These are phyloP conservation scores for Hylomyscus alleni DNA, from an alignment of 2,797 vertebrate species.

Conservation along the genomic window DNA sequence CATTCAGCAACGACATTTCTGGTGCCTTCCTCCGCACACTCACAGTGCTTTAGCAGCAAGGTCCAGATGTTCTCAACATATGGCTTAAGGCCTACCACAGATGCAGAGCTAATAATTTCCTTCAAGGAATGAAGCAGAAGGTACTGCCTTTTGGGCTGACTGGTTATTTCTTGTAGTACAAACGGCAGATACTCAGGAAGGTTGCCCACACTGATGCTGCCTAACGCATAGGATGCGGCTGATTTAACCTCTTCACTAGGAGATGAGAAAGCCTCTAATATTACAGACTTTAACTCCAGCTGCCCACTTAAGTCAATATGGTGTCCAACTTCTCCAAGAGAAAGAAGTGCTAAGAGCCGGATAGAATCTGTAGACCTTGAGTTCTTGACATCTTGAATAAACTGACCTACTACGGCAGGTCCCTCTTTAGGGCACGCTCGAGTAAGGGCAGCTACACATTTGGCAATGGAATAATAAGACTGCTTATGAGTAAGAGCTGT, in stretches of 20 bases:
- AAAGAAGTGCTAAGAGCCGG: slow-evolving; percentile 96
- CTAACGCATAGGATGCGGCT: slow-evolving; percentile 97
- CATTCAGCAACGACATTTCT: slow-evolving; percentile 99
- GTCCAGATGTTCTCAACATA: slow-evolving; percentile 99
- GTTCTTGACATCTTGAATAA: slow-evolving; percentile 99
- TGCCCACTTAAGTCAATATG: slow-evolving; percentile 98
- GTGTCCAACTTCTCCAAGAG: slow-evolving; percentile 98
- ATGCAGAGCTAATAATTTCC: slow-evolving; percentile 98
- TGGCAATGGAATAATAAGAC: slow-evolving; percentile 99
- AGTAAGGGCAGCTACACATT: slow-evolving; percentile 98
- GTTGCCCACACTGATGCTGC: slow-evolving; percentile 98
- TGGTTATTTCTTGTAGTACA: slow-evolving; percentile 98
- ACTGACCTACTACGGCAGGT: slow-evolving; percentile 98
- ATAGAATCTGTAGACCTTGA: slow-evolving; percentile 99
- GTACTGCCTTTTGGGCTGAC: slow-evolving; percentile 98
- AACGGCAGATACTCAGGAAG: slow-evolving; percentile 99
- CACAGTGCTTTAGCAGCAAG: slow-evolving; percentile 97
- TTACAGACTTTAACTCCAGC: slow-evolving; percentile 97
- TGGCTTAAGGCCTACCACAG: slow-evolving; percentile 96
- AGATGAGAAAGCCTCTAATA: slow-evolving; percentile 98
- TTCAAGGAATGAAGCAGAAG: slow-evolving; percentile 99
- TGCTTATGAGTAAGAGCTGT: slow-evolving; percentile 98
- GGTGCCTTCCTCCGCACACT: slow-evolving; percentile 99
- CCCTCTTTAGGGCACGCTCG: slow-evolving; percentile 97
- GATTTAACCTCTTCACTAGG: slow-evolving; percentile 99